These are phyloP conservation scores for Tetraodon nigroviridis DNA, from an alignment of 2,113 vertebrate genomes.

Conservation along the genomic window DNA sequence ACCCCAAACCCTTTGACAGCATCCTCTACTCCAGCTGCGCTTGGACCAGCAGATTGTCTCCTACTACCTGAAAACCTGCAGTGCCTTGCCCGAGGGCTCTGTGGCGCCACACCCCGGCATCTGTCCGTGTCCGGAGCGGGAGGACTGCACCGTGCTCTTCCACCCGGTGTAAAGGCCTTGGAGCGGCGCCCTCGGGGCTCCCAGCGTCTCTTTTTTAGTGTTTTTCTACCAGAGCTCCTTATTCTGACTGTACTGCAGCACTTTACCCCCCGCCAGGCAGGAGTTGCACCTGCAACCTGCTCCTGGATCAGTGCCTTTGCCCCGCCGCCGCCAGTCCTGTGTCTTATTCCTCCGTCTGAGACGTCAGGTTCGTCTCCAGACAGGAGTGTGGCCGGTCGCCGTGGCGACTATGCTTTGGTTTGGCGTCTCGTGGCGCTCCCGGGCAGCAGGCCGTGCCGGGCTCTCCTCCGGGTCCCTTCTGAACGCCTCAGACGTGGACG, in stretches of 20 bases:
- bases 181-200: not conserved
- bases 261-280: conserved; percentile 1
- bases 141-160: conserved; percentile 90
- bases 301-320: conserved; percentile 7
- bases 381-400: no score
- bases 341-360: no score
- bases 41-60: conserved; percentile 90
- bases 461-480: no score
- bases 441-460: no score
- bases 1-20: conserved; percentile 91
- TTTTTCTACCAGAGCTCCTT: not conserved
- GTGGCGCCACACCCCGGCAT: conserved; percentile 59
- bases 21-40: conserved; percentile 86
- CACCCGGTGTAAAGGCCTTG: conserved; percentile 79
- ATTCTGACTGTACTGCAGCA: conserved; percentile 2
- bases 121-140: conserved; percentile 73
- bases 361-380: no score
- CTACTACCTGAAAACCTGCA: conserved; percentile 81
- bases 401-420: no score
- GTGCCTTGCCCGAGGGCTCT: conserved; percentile 32
- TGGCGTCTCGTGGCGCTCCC: no score
- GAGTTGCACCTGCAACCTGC: conserved; percentile 1
- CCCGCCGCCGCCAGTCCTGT: accelerated
- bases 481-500: no score
- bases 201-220: no score